Base-by-base conservation (phyloP, 2,888 invertebrate species). In the Netelia inedita region DNA sequence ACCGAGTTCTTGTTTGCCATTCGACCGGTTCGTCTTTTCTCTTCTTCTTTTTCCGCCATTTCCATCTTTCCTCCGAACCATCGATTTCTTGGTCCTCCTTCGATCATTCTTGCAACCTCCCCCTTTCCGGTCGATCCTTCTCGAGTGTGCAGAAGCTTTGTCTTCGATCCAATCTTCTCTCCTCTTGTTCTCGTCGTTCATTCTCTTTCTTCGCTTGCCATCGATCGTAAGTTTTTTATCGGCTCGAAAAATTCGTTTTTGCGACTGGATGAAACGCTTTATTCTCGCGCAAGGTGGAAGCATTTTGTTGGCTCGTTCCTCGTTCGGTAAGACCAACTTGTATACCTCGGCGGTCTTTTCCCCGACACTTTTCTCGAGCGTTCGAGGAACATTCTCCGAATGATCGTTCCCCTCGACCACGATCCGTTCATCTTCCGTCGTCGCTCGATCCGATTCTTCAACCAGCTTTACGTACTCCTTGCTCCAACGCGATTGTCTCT, bases 281-380 rank as follows among this genome's bases (percentile, higher is more conserved):
- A 85, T 82, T 46, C 68, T 82, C 11, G 82, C 82, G 46, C 85
- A 85, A 23, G 85, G 82, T 11, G 82, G 82, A 19, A 76, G 68
- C 19, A 28, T 82, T 11, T 78, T 72, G 21, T 65, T 75, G 5
- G 53, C 55, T 2, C 21, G 68, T 23, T 63, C 28, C 9, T 53
- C 16, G 5, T 10, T 2, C 9, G 53, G 21, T 23, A 41, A 6
- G n/a, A 53, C 14, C 16, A 65, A 59, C 5, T 73, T 23, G 71
- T 66, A 72, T 53, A 6, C 35, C 35, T 35, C 35, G 35, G 35
- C 0, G 35, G 3, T 0, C 8, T 35, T 6, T 1, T 5, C 35
- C 35, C 35, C 6, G 35, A 1, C 6, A 35, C 35, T 35, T 35
- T 35, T 6, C 35, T 35, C 35, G 6, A 35, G 35, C 35, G 0